Evolutionary conservation across 64 coral and sea anemone species (phyloP).

Genomic region (Porites australiensis): DNA sequence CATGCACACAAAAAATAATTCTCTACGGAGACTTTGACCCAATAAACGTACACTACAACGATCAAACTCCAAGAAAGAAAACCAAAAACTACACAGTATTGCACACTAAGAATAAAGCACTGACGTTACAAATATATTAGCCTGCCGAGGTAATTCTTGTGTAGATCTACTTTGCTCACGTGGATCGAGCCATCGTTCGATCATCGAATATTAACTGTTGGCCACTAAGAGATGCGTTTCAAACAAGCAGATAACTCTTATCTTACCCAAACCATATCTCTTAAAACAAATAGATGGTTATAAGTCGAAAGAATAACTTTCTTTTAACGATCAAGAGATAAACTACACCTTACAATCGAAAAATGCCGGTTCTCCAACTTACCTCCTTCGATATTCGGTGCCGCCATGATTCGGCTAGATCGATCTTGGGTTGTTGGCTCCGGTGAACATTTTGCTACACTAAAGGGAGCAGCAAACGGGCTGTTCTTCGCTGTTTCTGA

Average conservation of each 20-base stretch:
- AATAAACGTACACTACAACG: background rate
- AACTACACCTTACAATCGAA: background rate
- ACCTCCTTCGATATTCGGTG: constrained; percentile 29
- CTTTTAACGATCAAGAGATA: background rate
- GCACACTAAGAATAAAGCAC: background rate
- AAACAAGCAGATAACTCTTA: background rate
- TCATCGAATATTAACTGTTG: background rate
- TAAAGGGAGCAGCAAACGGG: constrained; percentile 76
- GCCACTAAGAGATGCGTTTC: background rate
- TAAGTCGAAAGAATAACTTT: background rate
- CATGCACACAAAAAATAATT: no score
- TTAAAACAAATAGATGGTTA: background rate
- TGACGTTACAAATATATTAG: background rate
- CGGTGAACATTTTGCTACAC: constrained; percentile 77
- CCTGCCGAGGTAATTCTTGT: no score
- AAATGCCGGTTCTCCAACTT: constrained; percentile 22
- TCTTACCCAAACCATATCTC: background rate
- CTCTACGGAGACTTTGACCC: background rate
- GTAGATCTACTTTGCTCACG: background rate
- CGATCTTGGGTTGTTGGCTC: constrained; percentile 32
- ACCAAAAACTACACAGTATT: no score
- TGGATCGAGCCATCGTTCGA: background rate
- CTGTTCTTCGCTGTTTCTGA: constrained; percentile 89
- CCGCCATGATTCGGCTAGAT: constrained; percentile 65
- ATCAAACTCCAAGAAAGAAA: background rate